phyloP scores from a whole-genome alignment of 2,888 invertebrate genomes.

The Petrolisthes cinctipes region DNA sequence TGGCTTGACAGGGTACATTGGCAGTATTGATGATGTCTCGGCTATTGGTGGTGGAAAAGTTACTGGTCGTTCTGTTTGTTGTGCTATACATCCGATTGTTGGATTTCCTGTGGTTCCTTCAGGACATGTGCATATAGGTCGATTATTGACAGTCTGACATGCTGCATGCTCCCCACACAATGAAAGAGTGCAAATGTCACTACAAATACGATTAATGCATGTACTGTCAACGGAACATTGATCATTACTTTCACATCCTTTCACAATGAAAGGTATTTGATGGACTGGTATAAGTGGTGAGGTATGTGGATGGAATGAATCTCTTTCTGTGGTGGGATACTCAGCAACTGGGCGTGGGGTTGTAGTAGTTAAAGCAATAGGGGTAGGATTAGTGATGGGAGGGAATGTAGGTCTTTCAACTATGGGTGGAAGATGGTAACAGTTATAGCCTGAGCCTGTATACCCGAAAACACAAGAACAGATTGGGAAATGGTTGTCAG shows the following conservation, averaged over 20 bases:
- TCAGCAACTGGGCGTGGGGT: conserved; percentile 38
- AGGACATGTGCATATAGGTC: conserved; percentile 67
- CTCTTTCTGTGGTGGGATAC: conserved; percentile 73
- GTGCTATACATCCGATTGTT: conserved; percentile 66
- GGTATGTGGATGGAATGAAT: conserved; percentile 74
- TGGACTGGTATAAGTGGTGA: not conserved
- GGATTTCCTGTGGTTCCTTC: conserved; percentile 68
- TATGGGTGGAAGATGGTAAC: conserved; percentile 37
- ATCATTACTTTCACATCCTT: conserved; percentile 85
- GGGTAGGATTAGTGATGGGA: not conserved
- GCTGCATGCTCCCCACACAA: conserved; percentile 74
- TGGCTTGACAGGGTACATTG: not conserved
- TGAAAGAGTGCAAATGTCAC: conserved; percentile 85
- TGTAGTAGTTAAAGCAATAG: conserved; percentile 22
- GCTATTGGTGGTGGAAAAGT: conserved; percentile 32
- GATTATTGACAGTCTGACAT: conserved; percentile 66
- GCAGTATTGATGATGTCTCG: not conserved
- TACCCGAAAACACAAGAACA: conserved; percentile 40
- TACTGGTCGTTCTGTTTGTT: not conserved
- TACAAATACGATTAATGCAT: conserved; percentile 83
- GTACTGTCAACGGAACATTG: conserved; percentile 87
- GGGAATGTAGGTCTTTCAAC: conserved; percentile 29
- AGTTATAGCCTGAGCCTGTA: conserved; percentile 45
- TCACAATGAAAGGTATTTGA: conserved; percentile 74
- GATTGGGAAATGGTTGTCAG: conserved; percentile 47